Evolutionary conservation across 1,140 invertebrate species (phyloP), one percentile per base, ranked within the genome.

Genomic region (Magallana ariakensis): DNA sequence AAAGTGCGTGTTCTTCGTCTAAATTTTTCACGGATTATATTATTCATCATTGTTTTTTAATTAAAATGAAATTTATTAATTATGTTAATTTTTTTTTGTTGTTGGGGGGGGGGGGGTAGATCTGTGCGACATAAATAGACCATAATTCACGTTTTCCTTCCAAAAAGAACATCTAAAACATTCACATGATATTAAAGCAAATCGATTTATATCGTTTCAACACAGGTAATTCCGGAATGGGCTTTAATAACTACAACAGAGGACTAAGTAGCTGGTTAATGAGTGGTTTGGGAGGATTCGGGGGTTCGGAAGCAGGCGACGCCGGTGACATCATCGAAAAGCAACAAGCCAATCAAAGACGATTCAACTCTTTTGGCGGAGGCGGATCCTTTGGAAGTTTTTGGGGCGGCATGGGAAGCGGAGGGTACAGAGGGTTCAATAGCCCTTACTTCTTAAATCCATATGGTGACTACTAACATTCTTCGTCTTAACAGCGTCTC

Each of bases 401-500:
- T 19, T 75, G 66, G 66, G 66, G 66, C 22, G 22, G 66, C 19
- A 62, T 13, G 16, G 22, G 66, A 46, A 46, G 33, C 33, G 33
- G 33, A 46, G 33, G 33, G 33, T 46, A 46, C 33, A 46, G 33
- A 9, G 66, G 66, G 66, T 75, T 26, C 22, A 26, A 26, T 10
- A 22, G 33, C 33, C 66, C 66, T 1, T 46, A 46, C 33, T 75
- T 75, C 66, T 8, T 75, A 22, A 26, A 11, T 75, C 22, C 66
- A 7, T 26, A 33, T 75, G 66, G 66, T 75, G 66, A 75, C 22
- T 75, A 75, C 66, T 75, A 75, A 75, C 66, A 26, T 75, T 75
- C 22, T 0, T 75, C 4, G 66, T 75, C 22, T 75, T 75, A 26
- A 26, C 26, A 70, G 11, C 62, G 66, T 75, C 10, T 9, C 22